Evolutionary conservation across 2,888 invertebrate genomes (phyloP).

Genomic region (Athrips mouffetella): DNA sequence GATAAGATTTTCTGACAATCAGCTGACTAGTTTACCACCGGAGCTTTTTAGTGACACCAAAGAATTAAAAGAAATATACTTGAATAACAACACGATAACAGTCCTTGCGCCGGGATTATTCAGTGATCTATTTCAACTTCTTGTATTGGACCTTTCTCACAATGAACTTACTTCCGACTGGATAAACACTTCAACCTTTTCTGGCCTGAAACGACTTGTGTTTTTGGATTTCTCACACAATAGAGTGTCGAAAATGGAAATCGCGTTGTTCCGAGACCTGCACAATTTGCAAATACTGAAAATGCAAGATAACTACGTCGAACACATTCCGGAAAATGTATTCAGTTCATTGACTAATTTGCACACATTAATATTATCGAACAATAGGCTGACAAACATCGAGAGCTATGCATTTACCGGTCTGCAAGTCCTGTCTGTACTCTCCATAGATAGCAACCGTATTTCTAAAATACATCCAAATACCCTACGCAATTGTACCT

Average conservation of each 20-base stretch:
- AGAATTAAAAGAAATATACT: slow-evolving; percentile 87
- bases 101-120: slow-evolving; percentile 89
- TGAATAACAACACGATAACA: slow-evolving; percentile 89
- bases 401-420: slow-evolving; percentile 88
- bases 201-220: slow-evolving; percentile 85
- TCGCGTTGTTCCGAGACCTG: slow-evolving; percentile 86
- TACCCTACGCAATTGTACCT: slow-evolving; percentile 87
- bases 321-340: slow-evolving; percentile 86
- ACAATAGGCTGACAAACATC: slow-evolving; percentile 86
- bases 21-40: slow-evolving; percentile 87
- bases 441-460: slow-evolving; percentile 89
- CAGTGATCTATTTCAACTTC: slow-evolving; percentile 84
- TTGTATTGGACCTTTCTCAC: slow-evolving; percentile 86
- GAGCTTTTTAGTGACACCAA: slow-evolving; percentile 88
- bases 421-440: slow-evolving; percentile 84
- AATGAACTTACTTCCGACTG: slow-evolving; percentile 90
- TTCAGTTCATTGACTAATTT: slow-evolving; percentile 87
- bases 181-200: slow-evolving; percentile 89
- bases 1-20: slow-evolving; percentile 88
- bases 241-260: slow-evolving; percentile 85
- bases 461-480: slow-evolving; percentile 86
- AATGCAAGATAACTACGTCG: slow-evolving; percentile 88
- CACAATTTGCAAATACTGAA: slow-evolving; percentile 88
- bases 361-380: slow-evolving; percentile 88
- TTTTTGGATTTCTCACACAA: slow-evolving; percentile 88